phyloP scores from a whole-genome alignment of 2,113 vertebrate species.

The Conger conger region DNA sequence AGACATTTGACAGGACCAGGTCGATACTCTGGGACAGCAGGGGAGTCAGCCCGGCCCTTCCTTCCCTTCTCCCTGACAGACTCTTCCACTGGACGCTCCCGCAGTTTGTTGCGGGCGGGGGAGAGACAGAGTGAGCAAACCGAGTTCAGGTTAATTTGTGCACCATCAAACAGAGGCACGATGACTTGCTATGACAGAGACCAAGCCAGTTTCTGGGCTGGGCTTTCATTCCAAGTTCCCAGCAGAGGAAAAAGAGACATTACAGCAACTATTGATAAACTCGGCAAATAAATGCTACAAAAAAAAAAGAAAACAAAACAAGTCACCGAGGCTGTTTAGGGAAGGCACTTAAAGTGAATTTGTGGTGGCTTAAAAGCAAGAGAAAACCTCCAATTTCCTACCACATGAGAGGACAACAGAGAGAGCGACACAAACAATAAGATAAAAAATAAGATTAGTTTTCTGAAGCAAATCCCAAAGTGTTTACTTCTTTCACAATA shows the following conservation, averaged over 20 bases:
- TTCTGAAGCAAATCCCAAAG: constrained; percentile 8
- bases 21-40: constrained; percentile 23
- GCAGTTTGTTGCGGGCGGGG: constrained; percentile 20
- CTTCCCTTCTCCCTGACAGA: constrained; percentile 19
- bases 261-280: background rate
- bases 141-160: constrained; percentile 64
- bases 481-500: background rate
- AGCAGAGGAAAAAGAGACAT: constrained; percentile 23
- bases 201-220: constrained; percentile 46
- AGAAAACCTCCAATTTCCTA: background rate
- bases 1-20: constrained; percentile 4
- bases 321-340: background rate
- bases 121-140: constrained; percentile 41
- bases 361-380: background rate
- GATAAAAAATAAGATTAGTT: background rate
- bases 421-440: constrained; percentile 24
- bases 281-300: background rate
- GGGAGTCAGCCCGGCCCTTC: constrained; percentile 8
- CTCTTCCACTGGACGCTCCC: constrained; percentile 11
- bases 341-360: background rate
- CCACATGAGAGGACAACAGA: background rate
- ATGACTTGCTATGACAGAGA: constrained; percentile 52
- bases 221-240: constrained; percentile 27
- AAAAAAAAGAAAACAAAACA: background rate
- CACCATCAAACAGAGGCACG: constrained; percentile 58